A percentile compares a stretch with the other conserved stretches of the same genome.
Evolutionary conservation across 2,888 invertebrate species (phyloP).

Genomic region (Euplagia quadripunctaria): DNA sequence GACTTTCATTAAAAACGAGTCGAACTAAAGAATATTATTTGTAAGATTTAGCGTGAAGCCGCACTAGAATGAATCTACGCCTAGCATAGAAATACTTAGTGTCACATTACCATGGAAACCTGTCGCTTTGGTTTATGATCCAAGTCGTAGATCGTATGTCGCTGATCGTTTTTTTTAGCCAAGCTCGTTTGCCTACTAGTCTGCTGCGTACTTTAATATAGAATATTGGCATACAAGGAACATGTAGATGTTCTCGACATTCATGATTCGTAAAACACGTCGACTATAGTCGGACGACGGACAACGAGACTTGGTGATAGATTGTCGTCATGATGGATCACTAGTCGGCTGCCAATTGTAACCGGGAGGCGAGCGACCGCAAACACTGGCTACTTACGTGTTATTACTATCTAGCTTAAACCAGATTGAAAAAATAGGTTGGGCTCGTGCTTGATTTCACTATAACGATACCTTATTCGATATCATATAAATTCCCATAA

Average conservation of each 20-base stretch:
- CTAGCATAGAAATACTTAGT: constrained; percentile 47
- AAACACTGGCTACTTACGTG: constrained; percentile 60
- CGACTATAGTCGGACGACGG: constrained; percentile 29
- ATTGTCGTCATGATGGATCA: constrained; percentile 78
- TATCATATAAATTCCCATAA: constrained; percentile 3
- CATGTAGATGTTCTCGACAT: constrained; percentile 31
- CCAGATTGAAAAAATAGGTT: constrained; percentile 44
- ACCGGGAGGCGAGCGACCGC: constrained; percentile 60
- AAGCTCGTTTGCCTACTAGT: constrained; percentile 25
- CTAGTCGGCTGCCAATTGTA: constrained; percentile 58
- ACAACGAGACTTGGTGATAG: constrained; percentile 65
- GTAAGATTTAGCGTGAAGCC: constrained; percentile 38
- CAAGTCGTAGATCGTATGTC: constrained; percentile 43
- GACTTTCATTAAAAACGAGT: constrained; percentile 42
- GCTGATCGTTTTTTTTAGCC: constrained; percentile 38
- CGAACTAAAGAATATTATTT: constrained; percentile 37
- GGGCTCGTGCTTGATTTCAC: constrained; percentile 20
- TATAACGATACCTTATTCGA: constrained; percentile 22
- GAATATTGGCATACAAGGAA: constrained; percentile 34
- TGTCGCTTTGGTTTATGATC: constrained; percentile 47
- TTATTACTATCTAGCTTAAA: constrained; percentile 48
- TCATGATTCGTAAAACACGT: constrained; percentile 51
- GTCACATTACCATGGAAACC: constrained; percentile 51
- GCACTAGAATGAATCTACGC: constrained; percentile 38
- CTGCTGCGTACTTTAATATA: constrained; percentile 33